These are phyloP conservation scores for Panurus biarmicus DNA, from an alignment of 2,113 vertebrate species.

Conservation along the genomic window DNA sequence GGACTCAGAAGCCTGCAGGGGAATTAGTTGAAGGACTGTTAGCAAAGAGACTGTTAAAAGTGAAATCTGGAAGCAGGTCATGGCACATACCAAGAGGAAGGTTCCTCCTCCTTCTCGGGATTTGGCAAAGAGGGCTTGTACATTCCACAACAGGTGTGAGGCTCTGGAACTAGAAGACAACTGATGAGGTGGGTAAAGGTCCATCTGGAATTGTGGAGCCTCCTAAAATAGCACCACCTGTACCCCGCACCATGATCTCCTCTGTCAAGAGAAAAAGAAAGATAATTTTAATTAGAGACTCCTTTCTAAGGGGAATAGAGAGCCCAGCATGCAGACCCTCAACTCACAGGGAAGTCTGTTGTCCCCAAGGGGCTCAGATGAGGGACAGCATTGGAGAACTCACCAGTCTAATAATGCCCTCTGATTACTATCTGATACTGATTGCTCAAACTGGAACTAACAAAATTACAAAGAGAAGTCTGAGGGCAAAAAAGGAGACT, in stretches of 20 bases:
- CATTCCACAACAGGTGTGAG: background rate
- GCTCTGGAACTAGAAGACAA: background rate
- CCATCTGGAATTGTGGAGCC: background rate
- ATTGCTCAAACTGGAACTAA: background rate
- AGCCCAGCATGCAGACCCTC: background rate
- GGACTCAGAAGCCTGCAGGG: background rate
- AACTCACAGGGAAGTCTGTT: background rate
- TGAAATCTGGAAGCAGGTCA: background rate
- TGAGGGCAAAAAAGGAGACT: background rate
- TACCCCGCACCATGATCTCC: accelerated
- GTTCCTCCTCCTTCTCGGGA: background rate
- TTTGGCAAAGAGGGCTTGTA: background rate
- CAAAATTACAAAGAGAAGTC: background rate
- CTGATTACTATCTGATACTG: background rate
- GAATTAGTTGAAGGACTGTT: background rate
- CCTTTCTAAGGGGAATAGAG: background rate
- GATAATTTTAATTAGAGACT: background rate
- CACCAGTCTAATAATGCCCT: background rate
- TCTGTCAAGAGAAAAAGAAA: background rate
- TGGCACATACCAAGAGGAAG: background rate
- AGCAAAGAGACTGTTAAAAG: background rate
- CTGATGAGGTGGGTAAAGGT: background rate
- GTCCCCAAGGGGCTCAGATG: background rate
- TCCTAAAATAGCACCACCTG: background rate
- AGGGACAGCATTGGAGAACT: background rate